A percentile compares a stretch with the other conserved stretches of the same genome.
phyloP scores from a whole-genome alignment of 2,113 vertebrate species.

The Silurus glanis region DNA sequence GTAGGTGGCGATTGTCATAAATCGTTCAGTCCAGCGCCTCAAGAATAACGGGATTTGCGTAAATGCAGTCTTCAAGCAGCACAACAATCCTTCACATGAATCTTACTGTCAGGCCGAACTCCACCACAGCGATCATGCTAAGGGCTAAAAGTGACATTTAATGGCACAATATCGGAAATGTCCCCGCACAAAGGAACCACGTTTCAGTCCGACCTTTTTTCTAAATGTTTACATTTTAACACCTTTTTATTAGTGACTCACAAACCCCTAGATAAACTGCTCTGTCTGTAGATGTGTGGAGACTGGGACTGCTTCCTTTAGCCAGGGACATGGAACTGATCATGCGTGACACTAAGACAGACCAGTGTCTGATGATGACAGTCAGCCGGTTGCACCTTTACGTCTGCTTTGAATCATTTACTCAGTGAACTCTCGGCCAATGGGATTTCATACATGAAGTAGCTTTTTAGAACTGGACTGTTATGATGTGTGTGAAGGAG shows the following conservation, averaged over 20 bases:
- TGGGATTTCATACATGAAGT: slow-evolving; percentile 19
- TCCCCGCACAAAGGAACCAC: neutral
- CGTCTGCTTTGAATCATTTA: neutral
- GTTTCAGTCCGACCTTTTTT: neutral
- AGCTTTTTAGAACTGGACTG: neutral
- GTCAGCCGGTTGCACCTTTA: neutral
- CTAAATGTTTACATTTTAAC: neutral
- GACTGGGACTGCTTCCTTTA: neutral
- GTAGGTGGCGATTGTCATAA: neutral
- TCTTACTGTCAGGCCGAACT: too few species aligned
- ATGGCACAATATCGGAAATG: neutral
- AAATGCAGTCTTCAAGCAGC: neutral
- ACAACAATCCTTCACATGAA: neutral
- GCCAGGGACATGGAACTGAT: neutral
- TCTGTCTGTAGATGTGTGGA: neutral
- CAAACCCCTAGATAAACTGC: neutral
- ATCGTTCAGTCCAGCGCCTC: neutral
- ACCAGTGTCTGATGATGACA: neutral
- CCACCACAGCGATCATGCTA: neutral
- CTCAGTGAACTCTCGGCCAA: neutral
- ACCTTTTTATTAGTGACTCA: neutral
- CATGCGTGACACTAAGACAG: neutral
- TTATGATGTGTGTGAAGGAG: neutral
- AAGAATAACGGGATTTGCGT: neutral
- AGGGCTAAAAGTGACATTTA: neutral